Evolutionary conservation across 1,140 invertebrate species (phyloP).

Genomic region (Psix sp.): DNA sequence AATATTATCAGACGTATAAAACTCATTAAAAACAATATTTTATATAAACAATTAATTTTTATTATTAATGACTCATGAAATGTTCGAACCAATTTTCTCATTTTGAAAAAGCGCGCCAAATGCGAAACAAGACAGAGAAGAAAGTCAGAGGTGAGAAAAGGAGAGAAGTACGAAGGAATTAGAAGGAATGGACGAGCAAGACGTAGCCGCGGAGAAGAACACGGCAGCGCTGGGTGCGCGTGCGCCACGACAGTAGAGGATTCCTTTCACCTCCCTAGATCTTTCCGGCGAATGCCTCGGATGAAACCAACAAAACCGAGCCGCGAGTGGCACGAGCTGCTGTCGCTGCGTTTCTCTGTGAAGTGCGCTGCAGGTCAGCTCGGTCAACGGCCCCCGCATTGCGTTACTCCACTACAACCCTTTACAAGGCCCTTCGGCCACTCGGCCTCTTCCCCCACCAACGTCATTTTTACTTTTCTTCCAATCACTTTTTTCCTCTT

Average conservation of each 20-base stretch:
- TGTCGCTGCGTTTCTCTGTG: conserved; percentile 62
- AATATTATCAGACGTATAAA: too few relatives aligned
- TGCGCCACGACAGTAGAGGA: conserved; percentile 53
- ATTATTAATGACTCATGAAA: too few relatives aligned
- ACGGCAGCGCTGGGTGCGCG: conserved; percentile 16
- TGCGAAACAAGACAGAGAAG: conserved; percentile 11
- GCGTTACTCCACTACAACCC: conserved; percentile 32
- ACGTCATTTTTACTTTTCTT: too few relatives aligned
- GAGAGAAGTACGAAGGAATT: conserved; percentile 28
- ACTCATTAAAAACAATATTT: too few relatives aligned
- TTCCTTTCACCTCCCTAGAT: conserved; percentile 66
- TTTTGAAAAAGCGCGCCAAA: background rate
- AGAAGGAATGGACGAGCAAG: conserved; percentile 31
- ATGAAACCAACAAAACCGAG: conserved; percentile 51
- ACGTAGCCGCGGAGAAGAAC: conserved; percentile 12
- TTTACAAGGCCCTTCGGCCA: conserved; percentile 38
- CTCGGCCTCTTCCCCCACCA: background rate
- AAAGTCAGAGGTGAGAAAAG: conserved; percentile 7
- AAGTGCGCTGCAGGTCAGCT: conserved; percentile 67
- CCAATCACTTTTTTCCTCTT: too few relatives aligned
- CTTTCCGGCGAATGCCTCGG: conserved; percentile 47
- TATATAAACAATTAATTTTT: too few relatives aligned
- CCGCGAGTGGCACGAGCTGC: conserved; percentile 65
- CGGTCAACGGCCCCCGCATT: conserved; percentile 72
- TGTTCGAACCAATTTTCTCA: too few relatives aligned